Percentiles rank a stretch among this genome's conserved stretches.
phyloP scores from a whole-genome alignment of 1,140 invertebrate species.

The Drosophila kohkoa region DNA sequence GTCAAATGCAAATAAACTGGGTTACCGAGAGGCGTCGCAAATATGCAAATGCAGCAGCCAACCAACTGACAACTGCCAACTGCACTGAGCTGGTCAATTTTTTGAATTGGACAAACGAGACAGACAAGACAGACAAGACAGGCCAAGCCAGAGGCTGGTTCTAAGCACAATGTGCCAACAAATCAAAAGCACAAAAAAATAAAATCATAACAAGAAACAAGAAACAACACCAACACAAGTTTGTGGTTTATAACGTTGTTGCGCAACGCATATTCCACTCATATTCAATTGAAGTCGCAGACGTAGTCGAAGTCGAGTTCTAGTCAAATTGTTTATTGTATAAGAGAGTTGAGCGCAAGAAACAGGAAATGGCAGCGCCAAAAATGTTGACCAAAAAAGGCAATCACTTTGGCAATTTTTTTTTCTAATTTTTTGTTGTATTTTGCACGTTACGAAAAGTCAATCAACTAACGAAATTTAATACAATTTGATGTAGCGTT shows the following conservation, averaged over 20 bases:
- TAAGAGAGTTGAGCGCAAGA: slow-evolving; percentile 21
- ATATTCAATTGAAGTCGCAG: slow-evolving; percentile 38
- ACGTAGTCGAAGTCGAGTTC: slow-evolving; percentile 3
- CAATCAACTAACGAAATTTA: slow-evolving; percentile 79
- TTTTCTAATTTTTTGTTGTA: slow-evolving; percentile 4
- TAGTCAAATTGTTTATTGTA: slow-evolving; percentile 23
- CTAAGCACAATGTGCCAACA: slow-evolving; percentile 23
- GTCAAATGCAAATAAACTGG: slow-evolving; percentile 65
- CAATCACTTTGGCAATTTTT: slow-evolving; percentile 43
- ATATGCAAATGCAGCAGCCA: slow-evolving; percentile 15
- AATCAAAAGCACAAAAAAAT: slow-evolving; percentile 12
- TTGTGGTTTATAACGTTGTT: slow-evolving; percentile 9
- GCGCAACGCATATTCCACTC: slow-evolving; percentile 15
- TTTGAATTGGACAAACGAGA: slow-evolving; percentile 66
- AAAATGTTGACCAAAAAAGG: slow-evolving; percentile 77
- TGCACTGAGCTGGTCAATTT: slow-evolving; percentile 40
- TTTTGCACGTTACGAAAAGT: slow-evolving; percentile 72
- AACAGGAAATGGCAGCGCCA: slow-evolving; percentile 76
- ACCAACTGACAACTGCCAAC: slow-evolving; percentile 10
- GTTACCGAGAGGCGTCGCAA: slow-evolving; percentile 56
- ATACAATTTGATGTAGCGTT: slow-evolving; percentile 68
- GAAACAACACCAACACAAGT: slow-evolving; percentile 23
- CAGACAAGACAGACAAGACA: slow-evolving; percentile 19
- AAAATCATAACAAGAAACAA: background rate
- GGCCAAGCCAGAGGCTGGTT: slow-evolving; percentile 30